phyloP scores from a whole-genome alignment of 2,888 invertebrate genomes.

The Pycnomerus fuliginosus region DNA sequence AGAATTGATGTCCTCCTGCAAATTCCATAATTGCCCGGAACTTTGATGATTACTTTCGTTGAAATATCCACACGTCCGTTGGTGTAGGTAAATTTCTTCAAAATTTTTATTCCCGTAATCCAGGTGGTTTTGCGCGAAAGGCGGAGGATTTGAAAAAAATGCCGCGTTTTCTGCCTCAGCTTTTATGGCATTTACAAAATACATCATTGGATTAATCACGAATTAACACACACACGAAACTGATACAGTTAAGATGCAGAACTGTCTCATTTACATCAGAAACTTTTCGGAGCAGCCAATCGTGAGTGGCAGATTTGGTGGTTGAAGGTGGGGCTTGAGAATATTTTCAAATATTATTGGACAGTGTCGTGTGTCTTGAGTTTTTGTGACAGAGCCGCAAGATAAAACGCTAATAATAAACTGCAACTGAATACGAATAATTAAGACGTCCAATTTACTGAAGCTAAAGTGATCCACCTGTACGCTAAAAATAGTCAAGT shows the following conservation, averaged over 20 bases:
- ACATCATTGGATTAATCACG: conserved; percentile 24
- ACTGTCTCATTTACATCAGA: conserved; percentile 17
- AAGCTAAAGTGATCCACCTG: too few species aligned
- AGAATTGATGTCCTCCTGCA: conserved; percentile 4
- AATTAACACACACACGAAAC: conserved; percentile 13
- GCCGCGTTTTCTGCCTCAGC: conserved; percentile 33
- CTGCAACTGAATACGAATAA: too few species aligned
- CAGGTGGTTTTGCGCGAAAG: conserved; percentile 2
- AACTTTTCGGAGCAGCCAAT: conserved; percentile 32
- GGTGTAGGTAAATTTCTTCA: too few species aligned
- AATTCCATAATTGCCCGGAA: conserved; percentile 11
- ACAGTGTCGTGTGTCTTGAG: too few species aligned
- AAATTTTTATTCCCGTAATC: conserved; percentile 3
- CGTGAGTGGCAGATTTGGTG: conserved; percentile 23
- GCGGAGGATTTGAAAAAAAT: too few species aligned
- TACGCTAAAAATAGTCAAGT: too few species aligned
- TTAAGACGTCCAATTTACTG: too few species aligned
- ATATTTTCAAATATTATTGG: conserved; percentile 4
- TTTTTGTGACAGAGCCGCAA: too few species aligned
- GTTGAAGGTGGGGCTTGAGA: conserved; percentile 32
- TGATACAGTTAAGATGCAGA: conserved; percentile 9
- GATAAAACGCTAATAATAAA: too few species aligned
- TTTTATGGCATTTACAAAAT: conserved; percentile 33
- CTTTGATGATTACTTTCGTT: too few species aligned
- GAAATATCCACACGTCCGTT: too few species aligned